These are phyloP conservation scores for Ricordea florida DNA, from an alignment of 92 coral and sea anemone genomes.

Conservation along the genomic window DNA sequence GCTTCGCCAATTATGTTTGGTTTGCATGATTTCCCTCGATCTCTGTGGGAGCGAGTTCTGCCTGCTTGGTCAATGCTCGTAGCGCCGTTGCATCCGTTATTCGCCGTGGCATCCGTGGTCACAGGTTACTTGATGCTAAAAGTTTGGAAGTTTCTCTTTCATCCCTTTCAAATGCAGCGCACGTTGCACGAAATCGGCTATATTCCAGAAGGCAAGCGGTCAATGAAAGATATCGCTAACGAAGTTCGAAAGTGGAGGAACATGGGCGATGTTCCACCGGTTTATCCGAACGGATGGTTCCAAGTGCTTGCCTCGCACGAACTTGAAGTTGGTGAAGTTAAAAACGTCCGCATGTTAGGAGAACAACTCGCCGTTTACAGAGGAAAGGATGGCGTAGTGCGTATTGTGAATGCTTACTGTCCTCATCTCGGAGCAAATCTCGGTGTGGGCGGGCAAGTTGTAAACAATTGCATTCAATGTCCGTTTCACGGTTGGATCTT, in stretches of 20 bases:
- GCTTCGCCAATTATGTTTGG: conserved; percentile 49
- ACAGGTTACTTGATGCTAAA: conserved; percentile 35
- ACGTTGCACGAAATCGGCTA: conserved; percentile 81
- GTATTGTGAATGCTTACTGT: conserved; percentile 87
- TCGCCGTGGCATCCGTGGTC: conserved; percentile 7
- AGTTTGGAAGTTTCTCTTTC: conserved; percentile 67
- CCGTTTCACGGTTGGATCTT: conserved; percentile 97
- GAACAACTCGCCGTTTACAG: conserved; percentile 90
- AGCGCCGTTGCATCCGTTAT: conserved; percentile 12
- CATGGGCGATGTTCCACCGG: conserved; percentile 86
- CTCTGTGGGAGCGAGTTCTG: background rate
- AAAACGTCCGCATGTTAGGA: conserved; percentile 74
- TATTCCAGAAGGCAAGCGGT: conserved; percentile 47
- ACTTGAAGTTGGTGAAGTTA: conserved; percentile 67
- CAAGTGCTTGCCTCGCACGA: conserved; percentile 71
- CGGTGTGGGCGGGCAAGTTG: conserved; percentile 90
- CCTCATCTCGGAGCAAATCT: conserved; percentile 98
- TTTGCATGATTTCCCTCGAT: conserved; percentile 37
- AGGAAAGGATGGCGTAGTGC: conserved; percentile 83
- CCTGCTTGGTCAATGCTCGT: conserved; percentile 10
- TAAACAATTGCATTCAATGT: conserved; percentile 78
- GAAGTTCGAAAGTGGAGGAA: conserved; percentile 57
- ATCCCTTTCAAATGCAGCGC: conserved; percentile 63
- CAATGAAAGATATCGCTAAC: conserved; percentile 75
- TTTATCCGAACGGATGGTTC: conserved; percentile 96